phyloP scores from a whole-genome alignment of 2,797 vertebrate genomes.

The Notoglanidium macrostoma region DNA sequence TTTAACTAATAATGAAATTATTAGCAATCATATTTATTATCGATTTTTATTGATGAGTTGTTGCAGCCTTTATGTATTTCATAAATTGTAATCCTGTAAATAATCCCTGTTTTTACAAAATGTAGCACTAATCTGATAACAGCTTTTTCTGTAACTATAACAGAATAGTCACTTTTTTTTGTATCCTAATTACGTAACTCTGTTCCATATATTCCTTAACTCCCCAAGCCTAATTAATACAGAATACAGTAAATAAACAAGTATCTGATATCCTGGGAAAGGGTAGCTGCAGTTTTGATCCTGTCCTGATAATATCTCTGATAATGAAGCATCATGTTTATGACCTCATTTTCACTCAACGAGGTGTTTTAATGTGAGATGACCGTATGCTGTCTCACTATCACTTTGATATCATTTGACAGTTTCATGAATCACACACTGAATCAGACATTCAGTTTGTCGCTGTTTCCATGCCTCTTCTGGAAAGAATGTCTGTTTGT shows the following conservation, averaged over 20 bases:
- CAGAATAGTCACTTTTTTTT: too few species aligned
- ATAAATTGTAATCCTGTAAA: too few species aligned
- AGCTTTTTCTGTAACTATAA: too few species aligned
- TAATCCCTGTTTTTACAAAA: too few species aligned
- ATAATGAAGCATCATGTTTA: not conserved
- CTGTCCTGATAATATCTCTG: not conserved
- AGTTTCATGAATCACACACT: not conserved
- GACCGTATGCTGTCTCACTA: not conserved
- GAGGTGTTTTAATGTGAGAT: not conserved
- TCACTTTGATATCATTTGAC: constrained; percentile 3
- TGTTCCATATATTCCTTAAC: too few species aligned
- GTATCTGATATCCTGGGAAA: not conserved
- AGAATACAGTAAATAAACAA: not conserved
- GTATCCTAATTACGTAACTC: too few species aligned
- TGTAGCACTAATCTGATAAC: too few species aligned
- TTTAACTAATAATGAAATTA: too few species aligned
- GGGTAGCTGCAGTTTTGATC: not conserved
- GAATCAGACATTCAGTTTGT: not conserved
- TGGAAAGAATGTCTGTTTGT: not conserved
- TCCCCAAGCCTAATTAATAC: not conserved
- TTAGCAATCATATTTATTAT: too few species aligned
- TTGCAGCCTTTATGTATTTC: too few species aligned
- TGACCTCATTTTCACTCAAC: not conserved
- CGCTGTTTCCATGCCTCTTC: not conserved
- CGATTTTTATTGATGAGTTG: too few species aligned